Conservation (phyloP, 2,113 vertebrate genomes). For the Xenopus laevis region DNA sequence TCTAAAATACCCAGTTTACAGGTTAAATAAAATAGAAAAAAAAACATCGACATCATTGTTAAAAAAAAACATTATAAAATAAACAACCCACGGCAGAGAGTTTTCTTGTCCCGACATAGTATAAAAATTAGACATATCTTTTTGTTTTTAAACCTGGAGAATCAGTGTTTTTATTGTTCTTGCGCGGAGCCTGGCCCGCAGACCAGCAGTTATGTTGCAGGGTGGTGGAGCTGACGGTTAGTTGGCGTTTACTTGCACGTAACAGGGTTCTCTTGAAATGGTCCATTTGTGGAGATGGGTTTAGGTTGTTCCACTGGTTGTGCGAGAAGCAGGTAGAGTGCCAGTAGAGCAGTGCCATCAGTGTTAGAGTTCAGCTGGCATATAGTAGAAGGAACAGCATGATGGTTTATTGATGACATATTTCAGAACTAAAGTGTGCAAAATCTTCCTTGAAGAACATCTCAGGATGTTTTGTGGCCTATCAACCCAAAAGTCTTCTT, state of each 20-base stretch:
- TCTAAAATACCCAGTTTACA: slow-evolving; percentile 84
- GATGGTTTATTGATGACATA: too few relatives aligned
- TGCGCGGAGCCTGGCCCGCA: background rate
- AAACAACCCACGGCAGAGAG: slow-evolving; percentile 58
- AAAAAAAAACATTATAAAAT: slow-evolving; percentile 76
- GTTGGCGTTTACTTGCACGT: slow-evolving; percentile 45
- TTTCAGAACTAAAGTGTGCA: too few relatives aligned
- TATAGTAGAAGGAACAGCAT: too few relatives aligned
- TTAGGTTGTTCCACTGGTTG: too few relatives aligned
- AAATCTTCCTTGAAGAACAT: too few relatives aligned
- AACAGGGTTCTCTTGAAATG: background rate
- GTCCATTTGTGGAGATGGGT: background rate
- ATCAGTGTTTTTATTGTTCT: slow-evolving; percentile 74
- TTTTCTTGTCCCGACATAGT: slow-evolving; percentile 51
- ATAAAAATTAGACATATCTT: slow-evolving; percentile 65
- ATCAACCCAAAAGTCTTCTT: too few relatives aligned
- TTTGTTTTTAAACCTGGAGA: slow-evolving; percentile 64
- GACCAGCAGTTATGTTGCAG: slow-evolving; percentile 69
- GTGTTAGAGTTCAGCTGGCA: too few relatives aligned
- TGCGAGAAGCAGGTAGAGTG: too few relatives aligned
- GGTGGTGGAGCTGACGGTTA: slow-evolving; percentile 55
- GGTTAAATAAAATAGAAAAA: slow-evolving; percentile 94
- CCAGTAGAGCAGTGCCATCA: too few relatives aligned
- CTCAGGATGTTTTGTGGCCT: too few relatives aligned
- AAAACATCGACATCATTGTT: slow-evolving; percentile 87